Evolutionary conservation across 2,888 invertebrate species (phyloP).

Genomic region (Scaptomyza tumidula): DNA sequence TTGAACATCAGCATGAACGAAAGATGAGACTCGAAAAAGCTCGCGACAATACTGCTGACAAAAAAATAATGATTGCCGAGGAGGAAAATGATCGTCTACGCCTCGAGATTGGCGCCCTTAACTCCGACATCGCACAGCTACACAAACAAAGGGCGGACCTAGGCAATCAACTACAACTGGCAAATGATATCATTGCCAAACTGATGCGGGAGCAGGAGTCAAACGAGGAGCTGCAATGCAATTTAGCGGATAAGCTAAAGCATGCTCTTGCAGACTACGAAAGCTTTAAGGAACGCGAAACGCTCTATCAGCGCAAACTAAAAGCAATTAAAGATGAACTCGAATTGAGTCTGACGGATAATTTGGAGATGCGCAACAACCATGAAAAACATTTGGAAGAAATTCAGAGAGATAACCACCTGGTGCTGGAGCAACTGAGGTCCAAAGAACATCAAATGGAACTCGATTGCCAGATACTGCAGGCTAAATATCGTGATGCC

Average conservation of each 20-base stretch:
- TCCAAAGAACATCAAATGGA: conserved; percentile 29
- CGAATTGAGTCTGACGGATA: conserved; percentile 19
- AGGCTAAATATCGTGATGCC: conserved; percentile 82
- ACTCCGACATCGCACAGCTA: conserved; percentile 52
- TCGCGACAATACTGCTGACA: conserved; percentile 45
- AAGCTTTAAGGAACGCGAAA: conserved; percentile 28
- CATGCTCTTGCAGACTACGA: conserved; percentile 16
- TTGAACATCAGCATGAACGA: conserved; percentile 50
- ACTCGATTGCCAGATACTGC: conserved; percentile 80
- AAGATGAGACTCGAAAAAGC: conserved; percentile 66
- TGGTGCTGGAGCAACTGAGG: background rate
- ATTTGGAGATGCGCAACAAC: conserved; percentile 5
- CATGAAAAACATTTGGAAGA: background rate
- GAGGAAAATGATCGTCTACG: conserved; percentile 65
- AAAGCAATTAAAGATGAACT: conserved; percentile 54
- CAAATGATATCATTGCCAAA: background rate
- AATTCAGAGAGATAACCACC: background rate
- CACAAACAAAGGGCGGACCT: conserved; percentile 5
- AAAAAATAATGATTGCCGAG: conserved; percentile 42
- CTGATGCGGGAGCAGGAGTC: conserved; percentile 25
- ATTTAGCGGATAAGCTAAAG: conserved; percentile 28
- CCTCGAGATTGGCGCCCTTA: conserved; percentile 74
- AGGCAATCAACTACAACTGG: conserved; percentile 12
- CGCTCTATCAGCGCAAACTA: conserved; percentile 50
- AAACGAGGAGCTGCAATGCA: conserved; percentile 10